Base-by-base conservation (phyloP, 2,888 invertebrate genomes). In the Formica aserva region DNA sequence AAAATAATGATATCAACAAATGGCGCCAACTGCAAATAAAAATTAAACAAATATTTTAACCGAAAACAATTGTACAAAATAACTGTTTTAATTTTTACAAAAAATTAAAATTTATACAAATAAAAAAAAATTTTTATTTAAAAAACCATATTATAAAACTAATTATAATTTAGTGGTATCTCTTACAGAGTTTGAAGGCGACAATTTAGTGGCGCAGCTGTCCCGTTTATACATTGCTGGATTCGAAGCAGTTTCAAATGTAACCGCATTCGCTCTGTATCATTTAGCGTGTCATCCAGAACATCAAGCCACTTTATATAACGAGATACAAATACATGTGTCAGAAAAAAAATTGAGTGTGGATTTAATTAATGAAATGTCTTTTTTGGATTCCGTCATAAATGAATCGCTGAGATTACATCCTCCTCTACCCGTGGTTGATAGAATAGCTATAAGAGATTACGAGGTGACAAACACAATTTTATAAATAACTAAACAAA, bases 171-270 rank as follows among this genome's bases (percentile, higher is more conserved):
- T 4, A 26, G 32, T 15, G 8, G 55, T 82, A 82, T 81, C 15
- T 57, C 22, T 48, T 6, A n/a, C 15, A 93, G 92, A 86, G 75
- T 93, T 93, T 52, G 91, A 92, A 41, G 91, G 86, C n/a, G 92
- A 93, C 22, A 90, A 92, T 87, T 83, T 93, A 45, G 84, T 92
- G 18, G 91, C 91, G 0, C 93, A 93, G 82, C 87, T 93, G 22
- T 88, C 91, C 18, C 86, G 91, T 0, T 92, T 93, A 75, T 92
- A 88, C 45, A 83, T 92, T 1, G 93, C 93, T 74, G 93, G 93
- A 65, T 92, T 92, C 35, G 93, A 93, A 83, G 91, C 92, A 1
- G 87, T 85, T 3, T 90, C 92, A 13, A 90, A 91, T 0, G 85
- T 90, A 9, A 91, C 92, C n/a, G 89, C 93, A 1, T 93, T 92